Evolutionary conservation across 2,113 vertebrate species (phyloP), one percentile per base, ranked within the genome.

Genomic region (Columbina picui): DNA sequence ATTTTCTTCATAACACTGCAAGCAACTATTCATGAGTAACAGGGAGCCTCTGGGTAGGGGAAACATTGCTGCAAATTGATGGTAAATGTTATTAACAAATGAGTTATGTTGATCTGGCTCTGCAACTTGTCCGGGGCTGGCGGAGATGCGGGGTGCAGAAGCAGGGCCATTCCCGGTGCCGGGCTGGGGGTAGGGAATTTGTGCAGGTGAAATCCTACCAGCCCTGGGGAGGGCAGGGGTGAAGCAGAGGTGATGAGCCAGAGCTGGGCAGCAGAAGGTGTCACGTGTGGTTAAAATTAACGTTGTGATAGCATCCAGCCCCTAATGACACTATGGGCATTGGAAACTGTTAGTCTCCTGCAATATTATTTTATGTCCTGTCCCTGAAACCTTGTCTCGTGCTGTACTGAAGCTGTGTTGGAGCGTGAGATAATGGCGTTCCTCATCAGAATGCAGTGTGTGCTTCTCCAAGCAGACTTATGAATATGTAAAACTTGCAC

Each of bases 401-500:
- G 49, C 74, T 76, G 0, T 11, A 8, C 30, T 21, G 36, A 50
- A 39, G 26, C 45, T 65, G 63, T 64, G 49, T 34, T 82, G 19
- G 39, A 74, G n/a, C 2, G 1, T 6, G 41, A 85, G 55, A 41
- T n/a, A 61, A 83, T 71, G 55, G 19, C 8, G 18, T n/a, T 64
- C 43, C 67, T 96, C 80, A 96, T 96, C 65, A 82, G 69, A 75
- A 90, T 96, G 94, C 96, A 82, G 43, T 2, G 2, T 36, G 39
- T 69, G 73, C 70, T 91, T 61, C 88, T 86, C 83, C 61, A 73
- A 21, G 56, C 88, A 82, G 88, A 56, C 76, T 93, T 84, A 96
- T 96, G 90, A 95, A 96, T 96, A 97, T 96, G 88, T n/a, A 96
- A 92, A 78, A 68, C 64, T 69, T 79, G 49, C 83, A 90, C 22